Base-by-base conservation (phyloP, 2,888 invertebrate species). In the Drosophila histrio region DNA sequence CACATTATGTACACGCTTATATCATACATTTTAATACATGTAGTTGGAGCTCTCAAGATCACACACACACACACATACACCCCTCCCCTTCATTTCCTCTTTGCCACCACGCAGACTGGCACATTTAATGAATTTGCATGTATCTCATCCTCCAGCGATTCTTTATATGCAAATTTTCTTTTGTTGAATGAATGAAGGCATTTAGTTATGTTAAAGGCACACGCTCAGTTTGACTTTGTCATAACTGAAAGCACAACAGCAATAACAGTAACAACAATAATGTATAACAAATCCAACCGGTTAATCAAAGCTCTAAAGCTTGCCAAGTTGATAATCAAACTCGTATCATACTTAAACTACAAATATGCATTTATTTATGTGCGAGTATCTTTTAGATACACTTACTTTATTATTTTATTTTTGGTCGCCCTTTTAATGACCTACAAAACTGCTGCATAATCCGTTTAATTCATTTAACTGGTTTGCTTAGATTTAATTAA, bases 261-360 rank as follows among this genome's bases (percentile, higher is more conserved):
- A 49, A 21, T n/a, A 49, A 38, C 26, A 49, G 30, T 6, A 49
- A 41, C 36, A 38, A 7, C 22, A 60, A 61, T 49, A 44, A 30
- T 32, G 32, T 56, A 39, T 30, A 57, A 41, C 50, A 47, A 44
- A 57, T n/a, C 19, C 9, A 83, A 79, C 87, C 80, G 73, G 80
- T 80, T 82, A 17, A 46, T 17, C 15, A 11, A 39, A 47, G 34
- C 21, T 22, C 34, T 34, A 49, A 36, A 62, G 54, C 57, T 54
- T 58, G 47, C 32, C 34, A 30, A 49, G 3, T 53, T 54, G 6
- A 41, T 39, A 13, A 22, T 26, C 32, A 34, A 53, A 28, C 19
- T 28, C 22, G 15, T 7, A 41, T 46, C 30, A 32, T 28, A 54
- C 11, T 11, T 30, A 3, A 26, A 41, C 34, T 26, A 44, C 21